Evolutionary conservation across 1,140 invertebrate genomes (phyloP), one percentile per base, ranked within the genome.

Genomic region (Archivesica marissinica): DNA sequence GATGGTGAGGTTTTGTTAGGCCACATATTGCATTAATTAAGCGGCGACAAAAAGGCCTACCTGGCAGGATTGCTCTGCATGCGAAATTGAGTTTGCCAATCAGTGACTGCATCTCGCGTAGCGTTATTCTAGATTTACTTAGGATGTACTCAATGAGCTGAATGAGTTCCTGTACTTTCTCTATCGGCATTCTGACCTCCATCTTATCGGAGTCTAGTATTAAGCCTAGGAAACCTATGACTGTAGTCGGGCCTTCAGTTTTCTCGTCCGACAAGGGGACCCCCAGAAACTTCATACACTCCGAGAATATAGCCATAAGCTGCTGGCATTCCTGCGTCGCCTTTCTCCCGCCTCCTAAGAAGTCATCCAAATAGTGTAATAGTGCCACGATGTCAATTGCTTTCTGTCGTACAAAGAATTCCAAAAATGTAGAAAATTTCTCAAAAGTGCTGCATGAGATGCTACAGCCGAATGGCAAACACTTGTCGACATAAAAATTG

Each of bases 51-150:
- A 88, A 89, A 20, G 87, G 50, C 6, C 84, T 35, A n/a, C 86
- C 86, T 35, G 76, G 30, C 4, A 50, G 35, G 1, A 88, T 52
- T 15, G 85, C 88, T 38, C 68, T 76, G 25, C 83, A 75, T 28
- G 61, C 64, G 75, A 88, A 88, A 47, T 83, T 82, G 20, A 88
- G 66, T 1, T 33, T n/a, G 17, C 89, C 89, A 2, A 85, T 81
- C 15, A 87, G 25, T 6, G 76, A 85, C 61, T 89, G 87, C 64
- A 88, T 72, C 6, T 85, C 74, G 20, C 70, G 81, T 20, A 79
- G 44, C n/a, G 74, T 72, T n/a, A 6, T 25, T 52, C 64, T 68
- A 38, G 47, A 17, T 64, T 52, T 77, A 20, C 6, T 17, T 15
- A 68, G 35, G 0, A 82, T 28, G 47, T 0, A 0, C 6, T 50